Base-by-base conservation (phyloP, 2,888 invertebrate genomes). In the Microdon myrmicae region DNA sequence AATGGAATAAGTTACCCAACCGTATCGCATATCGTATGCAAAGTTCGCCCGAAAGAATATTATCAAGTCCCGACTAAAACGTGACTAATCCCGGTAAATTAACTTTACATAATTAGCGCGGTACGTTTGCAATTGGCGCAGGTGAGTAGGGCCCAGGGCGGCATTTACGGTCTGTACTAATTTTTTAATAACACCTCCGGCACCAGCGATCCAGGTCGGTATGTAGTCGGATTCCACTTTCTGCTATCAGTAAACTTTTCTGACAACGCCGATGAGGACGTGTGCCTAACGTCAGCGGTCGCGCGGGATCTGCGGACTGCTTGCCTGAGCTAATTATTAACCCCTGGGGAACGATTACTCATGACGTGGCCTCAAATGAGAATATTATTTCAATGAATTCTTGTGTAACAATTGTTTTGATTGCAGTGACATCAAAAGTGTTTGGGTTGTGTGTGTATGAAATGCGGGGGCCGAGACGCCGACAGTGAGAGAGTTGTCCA, bases 71-170 rank as follows among this genome's bases (percentile, higher is more conserved):
- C 43, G 29, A 31, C 53, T 29, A 31, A 44, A 45, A 44, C 54
- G 45, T 54, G 54, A 54, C 54, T 54, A 54, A 54, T 45, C 45
- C 32, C 38, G 38, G 37, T 32, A 45, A 54, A 45, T 54, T 54
- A 54, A 26, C 32, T 37, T 54, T 41, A 51, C 41, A 32, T 51
- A 51, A 51, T 51, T 51, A 51, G 32, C 49, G 19, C 32, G 16
- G 14, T 20, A 34, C 19, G 32, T 41, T 26, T 41, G 34, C 20
- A 31, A 25, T 43, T 43, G 20, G 35, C 26, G 20, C 39, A 55
- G 39, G n/a, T n/a, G n/a, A n/a, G n/a, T n/a, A n/a, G n/a, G n/a
- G n/a, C n/a, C n/a, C n/a, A n/a, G n/a, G n/a, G 41, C 23, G 47
- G 14, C 22, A 34, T 20, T 47, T 41, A 41, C n/a, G n/a, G n/a